Evolutionary conservation across 2,797 vertebrate genomes (phyloP).

Genomic region (Sebastes hopkinsi): DNA sequence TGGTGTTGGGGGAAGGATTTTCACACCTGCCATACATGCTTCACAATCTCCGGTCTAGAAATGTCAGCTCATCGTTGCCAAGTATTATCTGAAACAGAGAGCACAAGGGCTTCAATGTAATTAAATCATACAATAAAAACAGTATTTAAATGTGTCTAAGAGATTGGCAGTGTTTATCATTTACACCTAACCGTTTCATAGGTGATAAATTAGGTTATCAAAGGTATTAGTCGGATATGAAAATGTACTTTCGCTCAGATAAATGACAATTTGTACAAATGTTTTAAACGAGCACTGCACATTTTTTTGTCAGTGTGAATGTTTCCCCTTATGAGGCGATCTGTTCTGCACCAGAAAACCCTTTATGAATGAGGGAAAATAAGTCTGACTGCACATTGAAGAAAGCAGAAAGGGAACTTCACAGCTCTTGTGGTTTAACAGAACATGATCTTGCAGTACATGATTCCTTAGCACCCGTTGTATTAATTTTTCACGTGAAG

Average conservation of each 20-base stretch:
- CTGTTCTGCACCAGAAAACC: neutral
- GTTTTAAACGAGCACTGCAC: neutral
- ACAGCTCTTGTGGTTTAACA: neutral
- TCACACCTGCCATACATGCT: constrained; percentile 16
- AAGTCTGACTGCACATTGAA: neutral
- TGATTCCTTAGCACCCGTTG: too few species aligned
- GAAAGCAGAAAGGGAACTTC: neutral
- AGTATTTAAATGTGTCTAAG: constrained; percentile 1
- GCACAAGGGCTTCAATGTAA: neutral
- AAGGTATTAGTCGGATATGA: constrained; percentile 21
- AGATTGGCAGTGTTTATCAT: constrained; percentile 1
- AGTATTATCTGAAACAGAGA: neutral
- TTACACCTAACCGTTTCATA: constrained; percentile 8
- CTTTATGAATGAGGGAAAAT: neutral
- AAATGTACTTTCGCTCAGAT: neutral
- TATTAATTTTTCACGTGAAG: neutral
- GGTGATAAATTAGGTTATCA: constrained; percentile 22
- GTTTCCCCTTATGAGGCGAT: neutral
- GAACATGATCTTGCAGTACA: neutral
- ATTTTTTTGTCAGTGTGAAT: neutral
- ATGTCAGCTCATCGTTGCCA: neutral
- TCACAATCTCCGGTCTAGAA: neutral
- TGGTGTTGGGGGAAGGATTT: constrained; percentile 6
- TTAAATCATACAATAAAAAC: constrained; percentile 23
- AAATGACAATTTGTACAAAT: neutral